Percentiles rank a stretch among this genome's conserved stretches.
phyloP scores from a whole-genome alignment of 2,888 invertebrate genomes.

The Caenorhabditis macrosperma region DNA sequence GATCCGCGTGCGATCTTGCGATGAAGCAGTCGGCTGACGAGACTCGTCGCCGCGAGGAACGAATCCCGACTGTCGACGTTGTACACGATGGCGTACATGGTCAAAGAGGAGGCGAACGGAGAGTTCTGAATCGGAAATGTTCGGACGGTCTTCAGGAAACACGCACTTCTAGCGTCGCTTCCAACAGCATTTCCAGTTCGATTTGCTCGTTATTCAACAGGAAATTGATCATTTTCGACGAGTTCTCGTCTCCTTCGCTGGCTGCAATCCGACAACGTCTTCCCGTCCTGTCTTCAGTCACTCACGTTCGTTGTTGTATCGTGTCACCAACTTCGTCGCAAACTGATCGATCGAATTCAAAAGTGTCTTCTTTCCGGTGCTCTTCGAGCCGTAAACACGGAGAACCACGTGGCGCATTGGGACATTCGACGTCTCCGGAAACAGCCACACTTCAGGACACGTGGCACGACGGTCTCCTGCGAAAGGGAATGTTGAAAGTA shows the following conservation, averaged over 20 bases:
- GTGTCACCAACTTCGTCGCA: constrained; percentile 57
- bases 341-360: constrained; percentile 70
- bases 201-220: constrained; percentile 76
- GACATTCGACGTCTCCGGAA: constrained; percentile 54
- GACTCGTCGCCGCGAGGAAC: constrained; percentile 70
- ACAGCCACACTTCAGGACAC: constrained; percentile 79
- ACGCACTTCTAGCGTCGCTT: constrained; percentile 70
- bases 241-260: constrained; percentile 39
- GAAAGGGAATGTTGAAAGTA: background rate
- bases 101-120: constrained; percentile 62
- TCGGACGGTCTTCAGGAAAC: background rate
- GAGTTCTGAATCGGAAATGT: constrained; percentile 44
- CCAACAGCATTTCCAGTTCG: constrained; percentile 75
- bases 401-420: constrained; percentile 57
- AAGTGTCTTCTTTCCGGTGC: constrained; percentile 74
- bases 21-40: constrained; percentile 62
- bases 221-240: constrained; percentile 63
- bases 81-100: constrained; percentile 73
- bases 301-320: constrained; percentile 38
- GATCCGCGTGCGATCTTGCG: constrained; percentile 36
- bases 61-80: constrained; percentile 75
- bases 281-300: background rate
- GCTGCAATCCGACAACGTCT: background rate
- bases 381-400: constrained; percentile 72
- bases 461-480: constrained; percentile 73